A percentile compares a stretch with the other conserved stretches of the same genome.
Evolutionary conservation across 2,888 invertebrate species (phyloP).

Genomic region (Neoascia interrupta): DNA sequence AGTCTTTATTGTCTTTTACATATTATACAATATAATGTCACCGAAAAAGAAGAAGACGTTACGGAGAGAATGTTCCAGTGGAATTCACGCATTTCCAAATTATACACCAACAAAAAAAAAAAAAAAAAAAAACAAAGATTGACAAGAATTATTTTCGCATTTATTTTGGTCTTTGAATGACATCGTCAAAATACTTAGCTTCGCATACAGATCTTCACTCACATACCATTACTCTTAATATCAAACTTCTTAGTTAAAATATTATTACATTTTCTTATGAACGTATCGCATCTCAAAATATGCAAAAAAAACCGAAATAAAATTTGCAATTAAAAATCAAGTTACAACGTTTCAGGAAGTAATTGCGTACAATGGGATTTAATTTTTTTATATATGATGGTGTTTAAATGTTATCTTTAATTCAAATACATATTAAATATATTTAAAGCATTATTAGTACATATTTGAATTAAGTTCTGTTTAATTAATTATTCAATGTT

Average conservation of each 20-base stretch:
- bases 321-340: neutral
- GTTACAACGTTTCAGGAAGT: slow-evolving; percentile 2
- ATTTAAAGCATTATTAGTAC: slow-evolving; percentile 59
- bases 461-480: slow-evolving; percentile 52
- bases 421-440: slow-evolving; percentile 39
- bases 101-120: too few relatives aligned
- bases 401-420: slow-evolving; percentile 7
- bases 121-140: neutral
- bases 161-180: slow-evolving; percentile 53
- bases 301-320: slow-evolving; percentile 11
- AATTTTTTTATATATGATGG: slow-evolving; percentile 9
- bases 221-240: neutral
- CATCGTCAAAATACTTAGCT: slow-evolving; percentile 28
- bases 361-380: slow-evolving; percentile 2
- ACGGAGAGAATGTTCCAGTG: too few relatives aligned
- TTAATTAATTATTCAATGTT: slow-evolving; percentile 40
- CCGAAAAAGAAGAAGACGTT: too few relatives aligned
- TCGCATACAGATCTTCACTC: slow-evolving; percentile 14
- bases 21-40: too few relatives aligned
- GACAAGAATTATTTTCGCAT: slow-evolving; percentile 50
- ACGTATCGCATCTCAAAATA: slow-evolving; percentile 6
- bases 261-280: neutral
- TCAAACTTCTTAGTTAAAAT: slow-evolving; percentile 2
- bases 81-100: too few relatives aligned
- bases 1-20: too few relatives aligned